Base-by-base conservation (phyloP, 2,797 vertebrate species). In the Hyperoplus lanceolatus region DNA sequence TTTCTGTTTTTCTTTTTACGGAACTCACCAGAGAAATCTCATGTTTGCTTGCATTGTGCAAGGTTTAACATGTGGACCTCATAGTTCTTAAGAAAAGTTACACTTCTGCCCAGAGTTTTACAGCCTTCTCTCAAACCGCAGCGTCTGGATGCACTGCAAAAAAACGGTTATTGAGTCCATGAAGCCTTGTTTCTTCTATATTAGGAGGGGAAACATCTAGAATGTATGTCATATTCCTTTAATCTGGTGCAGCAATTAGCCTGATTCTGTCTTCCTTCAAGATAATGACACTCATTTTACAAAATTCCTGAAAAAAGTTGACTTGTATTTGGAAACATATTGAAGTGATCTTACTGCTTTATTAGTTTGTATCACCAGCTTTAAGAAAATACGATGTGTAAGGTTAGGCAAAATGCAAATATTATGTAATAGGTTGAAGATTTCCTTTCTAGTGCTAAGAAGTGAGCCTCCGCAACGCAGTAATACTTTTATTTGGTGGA, bases 61-160 rank as follows among this genome's bases (percentile, higher is more conserved):
- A 85, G 42, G 66, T 68, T 57, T 70, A 80, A 87, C 86, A 93
- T 92, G 86, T 92, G 91, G 90, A 89, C 77, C 76, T 75, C 73
- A 75, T 80, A 85, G 77, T 66, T 64, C 77, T 86, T 66, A 80
- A 85, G 75, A 83, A 81, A 82, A 89, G 82, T 83, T 83, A 72
- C 83, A 81, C 73, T 58, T 77, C 72, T 49, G 73, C 56, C 50
- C 64, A 53, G 8, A 75, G 63, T 85, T 91, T 85, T 86, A 91
- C 53, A 55, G 75, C 76, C 55, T 8, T 45, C 63, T 70, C 48
- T 38, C 13, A 77, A 82, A 84, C 89, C 83, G 74, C 84, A 85
- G 46, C 54, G 7, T 63, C 58, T 12, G 15, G 55, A 51, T 8
- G n/a, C 62, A 60, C 49, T 14, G 38, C 11, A 9, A 61, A 57